Conservation (phyloP, 2,113 vertebrate genomes). For the Lucifuga dentata region DNA sequence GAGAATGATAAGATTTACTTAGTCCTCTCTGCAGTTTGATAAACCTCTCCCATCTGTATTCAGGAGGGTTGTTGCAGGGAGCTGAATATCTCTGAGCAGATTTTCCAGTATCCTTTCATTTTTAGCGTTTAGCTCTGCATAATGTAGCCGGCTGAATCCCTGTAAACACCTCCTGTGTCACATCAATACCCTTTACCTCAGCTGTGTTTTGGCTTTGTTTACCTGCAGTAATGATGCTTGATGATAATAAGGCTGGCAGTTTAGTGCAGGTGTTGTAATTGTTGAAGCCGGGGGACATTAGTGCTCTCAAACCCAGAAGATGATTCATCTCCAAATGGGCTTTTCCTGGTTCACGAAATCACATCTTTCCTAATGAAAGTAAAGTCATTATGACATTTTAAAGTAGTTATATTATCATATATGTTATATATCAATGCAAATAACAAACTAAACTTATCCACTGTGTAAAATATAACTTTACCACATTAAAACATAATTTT, state of each 20-base stretch:
- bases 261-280: constrained; percentile 35
- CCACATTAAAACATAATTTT: no score
- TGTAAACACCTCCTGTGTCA: constrained; percentile 33
- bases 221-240: constrained; percentile 30
- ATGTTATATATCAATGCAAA: no score
- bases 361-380: no score
- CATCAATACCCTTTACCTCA: constrained; percentile 27
- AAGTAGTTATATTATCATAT: no score
- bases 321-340: no score
- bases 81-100: constrained; percentile 17
- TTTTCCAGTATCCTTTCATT: constrained; percentile 12
- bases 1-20: constrained; percentile 39
- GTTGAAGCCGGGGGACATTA: constrained; percentile 4
- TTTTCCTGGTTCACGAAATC: no score
- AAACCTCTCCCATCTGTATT: constrained; percentile 50
- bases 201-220: constrained; percentile 20
- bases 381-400: no score
- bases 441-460: no score
- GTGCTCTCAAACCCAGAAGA: no score
- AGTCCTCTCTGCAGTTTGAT: constrained; percentile 39
- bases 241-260: constrained; percentile 45
- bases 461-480: no score
- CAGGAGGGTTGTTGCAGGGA: constrained; percentile 23
- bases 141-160: constrained; percentile 12
- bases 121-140: constrained; percentile 29